Percentiles rank a stretch among this genome's conserved stretches.
phyloP scores from a whole-genome alignment of 37 sponge, comb jelly and placozoan species.

The Diacarnus erythraeanus region DNA sequence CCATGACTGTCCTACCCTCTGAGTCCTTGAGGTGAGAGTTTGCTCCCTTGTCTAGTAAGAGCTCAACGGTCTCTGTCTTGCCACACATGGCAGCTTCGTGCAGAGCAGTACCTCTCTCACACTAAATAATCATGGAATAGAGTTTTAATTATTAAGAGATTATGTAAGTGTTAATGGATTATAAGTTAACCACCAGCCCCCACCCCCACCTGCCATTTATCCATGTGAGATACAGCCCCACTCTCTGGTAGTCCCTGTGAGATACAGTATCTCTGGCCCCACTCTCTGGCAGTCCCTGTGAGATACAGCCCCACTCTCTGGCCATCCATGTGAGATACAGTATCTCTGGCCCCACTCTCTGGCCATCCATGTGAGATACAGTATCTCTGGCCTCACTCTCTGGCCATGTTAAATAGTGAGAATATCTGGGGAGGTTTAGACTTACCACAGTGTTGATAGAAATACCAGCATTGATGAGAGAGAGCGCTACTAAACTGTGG shows the following conservation, averaged over 20 bases:
- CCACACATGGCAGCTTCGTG: slow-evolving; percentile 82
- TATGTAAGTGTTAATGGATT: background rate
- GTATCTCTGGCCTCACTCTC: too few species aligned
- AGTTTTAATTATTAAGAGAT: background rate
- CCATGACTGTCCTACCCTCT: slow-evolving; percentile 51
- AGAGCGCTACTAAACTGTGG: slow-evolving; percentile 62
- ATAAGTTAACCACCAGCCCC: background rate
- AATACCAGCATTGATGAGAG: slow-evolving; percentile 72
- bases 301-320: too few species aligned
- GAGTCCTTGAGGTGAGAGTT: slow-evolving; percentile 41
- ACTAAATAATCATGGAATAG: slow-evolving; percentile 18
- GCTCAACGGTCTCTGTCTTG: slow-evolving; percentile 66
- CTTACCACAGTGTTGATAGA: slow-evolving; percentile 70
- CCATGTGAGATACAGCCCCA: too few species aligned
- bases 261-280: too few species aligned
- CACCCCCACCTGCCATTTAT: too few species aligned
- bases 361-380: too few species aligned
- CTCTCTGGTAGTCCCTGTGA: too few species aligned
- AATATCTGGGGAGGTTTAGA: too few species aligned
- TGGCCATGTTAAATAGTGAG: too few species aligned
- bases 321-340: too few species aligned
- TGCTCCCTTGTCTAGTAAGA: slow-evolving; percentile 63
- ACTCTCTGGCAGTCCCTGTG: too few species aligned
- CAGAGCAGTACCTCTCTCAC: slow-evolving; percentile 56
- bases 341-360: too few species aligned